Conservation (phyloP, 2,888 invertebrate species). For the Calephelis perditalis region DNA sequence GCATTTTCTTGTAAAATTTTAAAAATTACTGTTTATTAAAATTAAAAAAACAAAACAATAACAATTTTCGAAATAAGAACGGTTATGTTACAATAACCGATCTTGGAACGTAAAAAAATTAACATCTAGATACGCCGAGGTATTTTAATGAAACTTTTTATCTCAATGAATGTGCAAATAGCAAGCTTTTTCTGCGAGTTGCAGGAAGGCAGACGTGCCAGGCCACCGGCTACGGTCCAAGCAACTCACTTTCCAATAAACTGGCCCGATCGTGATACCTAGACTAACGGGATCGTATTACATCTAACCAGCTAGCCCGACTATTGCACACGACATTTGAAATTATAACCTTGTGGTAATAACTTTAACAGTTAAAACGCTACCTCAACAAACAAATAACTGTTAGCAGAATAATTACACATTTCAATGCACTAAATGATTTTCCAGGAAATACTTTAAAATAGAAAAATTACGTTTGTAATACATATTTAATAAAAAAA, state of each 20-base stretch:
- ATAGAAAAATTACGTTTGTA: too few species aligned
- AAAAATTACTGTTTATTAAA: too few species aligned
- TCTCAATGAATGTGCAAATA: slow-evolving; percentile 11
- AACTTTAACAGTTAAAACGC: slow-evolving; percentile 6
- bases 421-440: slow-evolving; percentile 2
- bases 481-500: too few species aligned
- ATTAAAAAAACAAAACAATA: too few species aligned
- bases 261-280: slow-evolving; percentile 66
- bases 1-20: too few species aligned
- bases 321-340: slow-evolving; percentile 22
- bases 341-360: slow-evolving; percentile 10
- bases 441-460: too few species aligned
- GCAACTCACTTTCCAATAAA: slow-evolving; percentile 71
- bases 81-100: too few species aligned
- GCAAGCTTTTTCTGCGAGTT: slow-evolving; percentile 43
- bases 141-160: neutral
- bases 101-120: too few species aligned
- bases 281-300: slow-evolving; percentile 65
- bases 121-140: too few species aligned
- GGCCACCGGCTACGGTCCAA: slow-evolving; percentile 52
- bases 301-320: slow-evolving; percentile 50
- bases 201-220: slow-evolving; percentile 40
- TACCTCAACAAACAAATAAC: slow-evolving; percentile 8
- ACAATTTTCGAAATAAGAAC: too few species aligned
- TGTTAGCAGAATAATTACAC: slow-evolving; percentile 6